Evolutionary conservation across 1,140 invertebrate species (phyloP).

Genomic region (Condylostylus longicornis): DNA sequence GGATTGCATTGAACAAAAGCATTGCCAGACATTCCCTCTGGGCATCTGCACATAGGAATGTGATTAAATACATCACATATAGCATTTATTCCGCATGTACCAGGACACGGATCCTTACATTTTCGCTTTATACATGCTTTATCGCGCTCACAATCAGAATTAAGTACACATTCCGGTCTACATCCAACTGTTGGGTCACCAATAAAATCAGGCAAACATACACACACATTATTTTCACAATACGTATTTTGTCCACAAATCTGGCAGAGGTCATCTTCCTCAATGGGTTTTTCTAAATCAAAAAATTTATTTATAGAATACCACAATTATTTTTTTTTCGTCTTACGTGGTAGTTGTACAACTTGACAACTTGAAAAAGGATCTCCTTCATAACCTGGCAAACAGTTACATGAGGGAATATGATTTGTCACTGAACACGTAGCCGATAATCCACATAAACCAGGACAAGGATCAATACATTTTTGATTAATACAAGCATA

Average conservation of each 20-base stretch:
- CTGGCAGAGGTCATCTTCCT: slow-evolving; percentile 23
- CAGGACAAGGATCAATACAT: slow-evolving; percentile 56
- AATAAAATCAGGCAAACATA: slow-evolving; percentile 55
- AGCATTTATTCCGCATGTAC: slow-evolving; percentile 55
- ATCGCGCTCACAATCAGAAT: slow-evolving; percentile 57
- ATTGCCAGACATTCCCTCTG: slow-evolving; percentile 49
- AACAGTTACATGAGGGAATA: slow-evolving; percentile 45
- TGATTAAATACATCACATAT: slow-evolving; percentile 52
- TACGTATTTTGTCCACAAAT: slow-evolving; percentile 67
- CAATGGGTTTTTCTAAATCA: slow-evolving; percentile 31
- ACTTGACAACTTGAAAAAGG: slow-evolving; percentile 42
- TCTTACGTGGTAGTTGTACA: slow-evolving; percentile 32
- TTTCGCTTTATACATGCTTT: slow-evolving; percentile 53
- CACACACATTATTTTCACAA: slow-evolving; percentile 61
- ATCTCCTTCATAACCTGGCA: slow-evolving; percentile 45
- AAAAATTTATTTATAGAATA: slow-evolving; percentile 10
- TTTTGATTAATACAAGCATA: slow-evolving; percentile 53
- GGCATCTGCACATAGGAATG: slow-evolving; percentile 53
- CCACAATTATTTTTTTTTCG: slow-evolving; percentile 14
- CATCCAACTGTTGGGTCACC: slow-evolving; percentile 62
- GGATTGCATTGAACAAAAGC: slow-evolving; percentile 48
- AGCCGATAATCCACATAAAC: slow-evolving; percentile 44
- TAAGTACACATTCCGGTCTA: slow-evolving; percentile 58
- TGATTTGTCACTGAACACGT: slow-evolving; percentile 46
- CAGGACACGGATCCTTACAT: slow-evolving; percentile 60